These are phyloP conservation scores for Bujurquina vittata DNA, from an alignment of 2,113 vertebrate genomes.

Conservation along the genomic window DNA sequence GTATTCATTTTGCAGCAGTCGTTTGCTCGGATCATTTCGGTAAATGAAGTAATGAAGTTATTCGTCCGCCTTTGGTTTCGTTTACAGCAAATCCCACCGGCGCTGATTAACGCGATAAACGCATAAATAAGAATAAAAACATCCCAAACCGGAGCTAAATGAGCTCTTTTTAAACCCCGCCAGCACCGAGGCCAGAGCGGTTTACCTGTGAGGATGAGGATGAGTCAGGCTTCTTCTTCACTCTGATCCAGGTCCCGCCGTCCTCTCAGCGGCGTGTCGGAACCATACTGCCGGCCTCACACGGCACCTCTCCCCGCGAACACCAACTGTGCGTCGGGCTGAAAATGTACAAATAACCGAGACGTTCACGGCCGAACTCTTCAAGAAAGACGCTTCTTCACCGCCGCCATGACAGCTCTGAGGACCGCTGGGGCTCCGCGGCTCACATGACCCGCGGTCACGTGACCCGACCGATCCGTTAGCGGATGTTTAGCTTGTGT, in stretches of 20 bases:
- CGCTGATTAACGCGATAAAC: neutral
- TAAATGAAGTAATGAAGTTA: too few relatives aligned
- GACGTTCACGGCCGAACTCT: neutral
- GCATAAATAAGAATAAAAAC: too few relatives aligned
- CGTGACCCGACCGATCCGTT: neutral
- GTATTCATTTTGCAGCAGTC: too few relatives aligned
- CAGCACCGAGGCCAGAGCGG: too few relatives aligned
- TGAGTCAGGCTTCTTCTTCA: constrained; percentile 48
- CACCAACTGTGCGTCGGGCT: neutral
- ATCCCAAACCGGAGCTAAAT: neutral
- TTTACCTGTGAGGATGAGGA: constrained; percentile 60
- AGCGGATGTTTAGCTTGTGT: neutral
- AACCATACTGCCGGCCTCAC: neutral
- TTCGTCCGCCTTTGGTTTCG: too few relatives aligned
- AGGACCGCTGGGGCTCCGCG: constrained; percentile 14
- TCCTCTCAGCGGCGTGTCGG: accelerated
- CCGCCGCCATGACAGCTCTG: constrained; percentile 52
- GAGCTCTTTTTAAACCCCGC: neutral
- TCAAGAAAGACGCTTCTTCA: neutral
- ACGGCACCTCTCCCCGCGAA: accelerated
- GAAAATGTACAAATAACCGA: neutral
- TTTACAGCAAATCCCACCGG: neutral
- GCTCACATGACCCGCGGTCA: constrained; percentile 56
- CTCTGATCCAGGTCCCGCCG: neutral
- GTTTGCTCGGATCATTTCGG: neutral